Evolutionary conservation across 2,797 vertebrate genomes (phyloP), one percentile per base, ranked within the genome.

Genomic region (Chromobotia macracanthus): DNA sequence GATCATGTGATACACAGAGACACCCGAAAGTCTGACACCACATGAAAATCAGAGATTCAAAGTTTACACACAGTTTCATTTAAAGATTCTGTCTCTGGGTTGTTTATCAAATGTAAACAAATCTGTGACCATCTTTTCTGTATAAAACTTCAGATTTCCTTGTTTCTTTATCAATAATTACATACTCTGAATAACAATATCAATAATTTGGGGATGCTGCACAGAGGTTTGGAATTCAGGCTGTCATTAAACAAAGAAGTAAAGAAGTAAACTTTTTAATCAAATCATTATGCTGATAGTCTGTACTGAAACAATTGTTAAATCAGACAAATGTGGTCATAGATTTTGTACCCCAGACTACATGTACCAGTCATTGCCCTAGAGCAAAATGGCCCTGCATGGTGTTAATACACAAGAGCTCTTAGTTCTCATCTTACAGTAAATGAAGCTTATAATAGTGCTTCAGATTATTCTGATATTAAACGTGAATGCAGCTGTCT

Each of bases 401-500:
- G 60, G 4, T 53, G 56, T n/a, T 71, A 21, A 51, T 63, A 61
- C 60, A 48, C 55, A 77, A 50, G 53, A 64, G 56, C 67, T 53
- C 67, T 77, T 23, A 31, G 44, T 61, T 61, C 15, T 70, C 56
- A 50, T 50, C 25, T 70, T 61, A 70, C 75, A 51, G 51, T 58
- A 41, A 67, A 68, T 68, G 64, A 58, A 9, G 23, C 66, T 77
- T 48, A 50, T 38, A 77, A 80, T 55, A 70, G 79, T 58, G 75
- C 67, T 53, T 53, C 50, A 46, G 53, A 69, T 79, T 72, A 76
- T 73, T 72, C 51, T 63, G 64, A 56, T 55, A 66, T 68, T 64
- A 38, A 70, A 58, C 46, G 79, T 73, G 81, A 74, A 67, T 75
- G 66, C 72, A 85, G 81, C 79, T 83, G 79, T 82, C 82, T 73